These are phyloP conservation scores for Sminthurinus aureus DNA, from an alignment of 2,888 invertebrate species.

Conservation along the genomic window DNA sequence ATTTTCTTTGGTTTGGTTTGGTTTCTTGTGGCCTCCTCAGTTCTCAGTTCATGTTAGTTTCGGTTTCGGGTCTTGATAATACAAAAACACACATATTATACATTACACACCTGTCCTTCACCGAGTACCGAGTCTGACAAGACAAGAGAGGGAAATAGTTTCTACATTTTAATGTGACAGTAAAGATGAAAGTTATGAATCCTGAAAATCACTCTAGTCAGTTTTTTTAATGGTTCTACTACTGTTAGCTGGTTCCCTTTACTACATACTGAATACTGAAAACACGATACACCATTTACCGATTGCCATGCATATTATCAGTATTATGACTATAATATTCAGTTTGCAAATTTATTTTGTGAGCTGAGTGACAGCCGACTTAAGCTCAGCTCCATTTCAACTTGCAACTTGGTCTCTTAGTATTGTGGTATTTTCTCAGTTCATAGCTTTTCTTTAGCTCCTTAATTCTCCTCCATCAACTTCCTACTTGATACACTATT, in stretches of 20 bases:
- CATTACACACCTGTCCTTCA: slow-evolving; percentile 22
- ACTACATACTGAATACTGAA: too few species aligned
- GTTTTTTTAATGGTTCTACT: slow-evolving; percentile 35
- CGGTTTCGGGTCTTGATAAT: too few species aligned
- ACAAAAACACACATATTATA: background rate
- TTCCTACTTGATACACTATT: background rate
- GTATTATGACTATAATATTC: background rate
- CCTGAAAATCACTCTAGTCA: slow-evolving; percentile 29
- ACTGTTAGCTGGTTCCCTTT: background rate
- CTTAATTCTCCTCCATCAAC: background rate
- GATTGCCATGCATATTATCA: too few species aligned
- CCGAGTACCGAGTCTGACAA: background rate
- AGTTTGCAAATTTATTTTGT: slow-evolving; percentile 34
- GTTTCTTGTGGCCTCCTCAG: background rate
- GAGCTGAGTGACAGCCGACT: slow-evolving; percentile 31
- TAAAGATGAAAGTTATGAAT: slow-evolving; percentile 38
- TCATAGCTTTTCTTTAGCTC: too few species aligned
- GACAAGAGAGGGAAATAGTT: slow-evolving; percentile 22
- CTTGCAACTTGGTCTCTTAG: background rate
- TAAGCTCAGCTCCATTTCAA: background rate
- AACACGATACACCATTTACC: too few species aligned
- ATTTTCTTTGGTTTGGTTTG: background rate
- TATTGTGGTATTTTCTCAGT: background rate
- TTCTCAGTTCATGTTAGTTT: background rate
- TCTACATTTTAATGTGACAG: slow-evolving; percentile 35